Evolutionary conservation across 2,113 vertebrate genomes (phyloP).

Genomic region (Bombycilla garrulus): DNA sequence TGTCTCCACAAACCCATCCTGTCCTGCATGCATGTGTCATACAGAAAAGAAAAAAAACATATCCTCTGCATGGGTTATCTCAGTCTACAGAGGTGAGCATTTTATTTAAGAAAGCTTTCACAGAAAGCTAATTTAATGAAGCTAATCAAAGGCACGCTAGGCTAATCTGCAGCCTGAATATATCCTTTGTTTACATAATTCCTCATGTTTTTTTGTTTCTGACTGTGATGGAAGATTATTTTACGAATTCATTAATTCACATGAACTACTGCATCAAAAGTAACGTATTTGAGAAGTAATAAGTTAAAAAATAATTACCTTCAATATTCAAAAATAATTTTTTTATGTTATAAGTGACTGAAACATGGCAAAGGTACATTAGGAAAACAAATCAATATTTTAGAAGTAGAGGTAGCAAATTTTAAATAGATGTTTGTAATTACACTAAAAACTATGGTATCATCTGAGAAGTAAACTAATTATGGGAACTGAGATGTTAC

Average conservation of each 20-base stretch:
- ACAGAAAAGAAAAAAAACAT: background rate
- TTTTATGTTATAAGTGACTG: background rate
- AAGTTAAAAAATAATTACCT: background rate
- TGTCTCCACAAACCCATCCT: background rate
- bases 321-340: background rate
- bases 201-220: fast-evolving
- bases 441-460: background rate
- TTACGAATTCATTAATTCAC: background rate
- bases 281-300: background rate
- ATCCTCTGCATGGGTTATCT: background rate
- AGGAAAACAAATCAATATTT: background rate
- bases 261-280: background rate
- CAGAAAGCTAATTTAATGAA: background rate
- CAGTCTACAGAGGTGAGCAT: background rate
- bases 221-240: background rate
- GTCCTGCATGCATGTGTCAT: background rate
- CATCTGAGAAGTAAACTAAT: background rate
- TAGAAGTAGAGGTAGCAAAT: background rate
- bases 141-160: background rate
- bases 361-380: background rate
- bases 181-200: background rate
- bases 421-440: background rate
- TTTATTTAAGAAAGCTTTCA: background rate
- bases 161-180: background rate
- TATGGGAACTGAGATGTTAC: background rate